These are phyloP conservation scores for Sebastes baramenuke DNA, from an alignment of 2,797 vertebrate species.

Conservation along the genomic window DNA sequence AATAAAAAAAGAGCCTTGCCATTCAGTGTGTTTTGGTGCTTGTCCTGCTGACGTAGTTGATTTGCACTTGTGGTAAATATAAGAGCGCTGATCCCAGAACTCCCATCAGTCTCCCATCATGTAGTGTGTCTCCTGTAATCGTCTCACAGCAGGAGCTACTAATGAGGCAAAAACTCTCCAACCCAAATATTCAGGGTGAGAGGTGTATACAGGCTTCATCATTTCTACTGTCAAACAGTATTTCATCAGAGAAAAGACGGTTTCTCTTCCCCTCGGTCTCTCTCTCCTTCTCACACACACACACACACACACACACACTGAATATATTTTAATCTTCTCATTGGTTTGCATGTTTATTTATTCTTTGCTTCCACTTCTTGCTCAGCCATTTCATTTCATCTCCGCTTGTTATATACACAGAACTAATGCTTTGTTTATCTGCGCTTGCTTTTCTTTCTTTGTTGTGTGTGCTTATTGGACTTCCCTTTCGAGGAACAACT, in stretches of 20 bases:
- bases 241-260: conserved; percentile 10
- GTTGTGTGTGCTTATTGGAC: neutral
- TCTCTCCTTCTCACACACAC: neutral
- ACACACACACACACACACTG: too few relatives aligned
- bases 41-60: neutral
- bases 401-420: neutral
- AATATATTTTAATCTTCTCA: neutral
- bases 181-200: conserved; percentile 2
- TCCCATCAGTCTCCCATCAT: neutral
- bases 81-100: conserved; percentile 15
- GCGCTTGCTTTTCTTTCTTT: neutral
- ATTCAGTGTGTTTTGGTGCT: neutral
- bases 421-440: conserved; percentile 21
- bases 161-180: conserved; percentile 28
- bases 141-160: conserved; percentile 21
- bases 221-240: conserved; percentile 11
- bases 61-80: neutral
- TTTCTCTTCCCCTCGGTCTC: neutral
- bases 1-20: neutral
- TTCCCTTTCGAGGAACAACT: neutral
- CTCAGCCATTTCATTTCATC: neutral
- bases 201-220: neutral
- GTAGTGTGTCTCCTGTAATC: neutral
- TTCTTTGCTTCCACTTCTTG: neutral
- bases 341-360: neutral